Base-by-base conservation (phyloP, 2,888 invertebrate species). In the Crematogaster levior region DNA sequence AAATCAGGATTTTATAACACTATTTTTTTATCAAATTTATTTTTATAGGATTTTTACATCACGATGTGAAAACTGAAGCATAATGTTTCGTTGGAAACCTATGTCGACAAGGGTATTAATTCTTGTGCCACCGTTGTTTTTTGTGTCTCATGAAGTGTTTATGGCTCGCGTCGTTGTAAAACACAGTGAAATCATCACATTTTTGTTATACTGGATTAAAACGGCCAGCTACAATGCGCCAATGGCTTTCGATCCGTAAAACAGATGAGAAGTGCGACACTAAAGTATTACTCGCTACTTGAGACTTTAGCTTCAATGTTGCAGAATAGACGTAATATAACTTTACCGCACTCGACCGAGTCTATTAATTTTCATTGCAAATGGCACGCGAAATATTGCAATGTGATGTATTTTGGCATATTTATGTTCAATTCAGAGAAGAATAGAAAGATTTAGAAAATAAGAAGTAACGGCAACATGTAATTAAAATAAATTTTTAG, bases 141-240 rank as follows among this genome's bases (percentile, higher is more conserved):
- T 60, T 74, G 73, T 74, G 73, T 74, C 60, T 60, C 34, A 21
- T 15, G 43, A 30, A n/a, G 43, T 12, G 43, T 74, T 74, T 61
- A 74, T 74, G 46, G 34, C 46, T 34, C 3, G 5, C 30, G 2
- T 58, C 72, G 4, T 58, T 60, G 34, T 61, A 74, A 74, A 74
- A 60, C 30, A 34, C 10, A 21, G 21, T 34, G 21, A 34, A 60
- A 60, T 74, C 34, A 18, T 60, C 46, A 60, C 30, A 30, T 60
- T 61, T 60, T 60, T 74, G 46, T 60, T 74, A 21, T 15, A 43
- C 43, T 30, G 18, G 21, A 60, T 46, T 48, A 46, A 60, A 73
- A 18, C 12, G 46, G 10, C 43, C 27, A 58, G 58, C n/a, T 43
- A n/a, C 72, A 30, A n/a, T 27, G n/a, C 30, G 30, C 30, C n/a